A percentile compares a stretch with the other conserved stretches of the same genome.
Conservation (phyloP, 2,797 vertebrate species). For the Sus cebifrons region DNA sequence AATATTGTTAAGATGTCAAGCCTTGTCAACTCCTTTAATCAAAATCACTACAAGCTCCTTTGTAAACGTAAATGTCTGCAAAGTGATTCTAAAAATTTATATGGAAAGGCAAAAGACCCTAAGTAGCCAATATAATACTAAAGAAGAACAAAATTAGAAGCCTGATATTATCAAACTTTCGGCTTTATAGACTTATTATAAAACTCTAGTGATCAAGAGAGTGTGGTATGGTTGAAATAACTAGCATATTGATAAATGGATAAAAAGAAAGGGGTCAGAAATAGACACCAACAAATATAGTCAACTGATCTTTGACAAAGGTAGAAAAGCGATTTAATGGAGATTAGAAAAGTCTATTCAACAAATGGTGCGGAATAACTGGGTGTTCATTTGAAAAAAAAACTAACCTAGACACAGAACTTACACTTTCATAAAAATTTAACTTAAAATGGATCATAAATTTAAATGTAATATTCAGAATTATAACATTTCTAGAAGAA, state of each 20-base stretch:
- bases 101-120: too few relatives aligned
- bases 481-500: conserved; percentile 35
- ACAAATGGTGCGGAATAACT: not conserved
- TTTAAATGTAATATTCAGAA: not conserved
- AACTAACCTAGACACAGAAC: not conserved
- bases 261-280: not conserved
- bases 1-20: too few relatives aligned
- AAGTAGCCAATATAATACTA: too few relatives aligned
- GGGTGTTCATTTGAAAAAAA: not conserved
- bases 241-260: not conserved
- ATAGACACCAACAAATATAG: not conserved
- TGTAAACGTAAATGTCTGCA: too few relatives aligned
- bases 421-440: not conserved
- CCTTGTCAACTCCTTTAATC: too few relatives aligned
- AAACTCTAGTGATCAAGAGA: not conserved
- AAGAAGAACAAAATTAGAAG: conserved; percentile 10
- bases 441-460: not conserved
- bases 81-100: too few relatives aligned
- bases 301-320: not conserved
- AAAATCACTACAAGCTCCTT: too few relatives aligned
- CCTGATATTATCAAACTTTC: not conserved
- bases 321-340: not conserved
- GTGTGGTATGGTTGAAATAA: conserved; percentile 11
- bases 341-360: not conserved
- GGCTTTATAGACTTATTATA: not conserved